Conservation (phyloP, 92 coral and sea anemone species). For the Epizoanthus stellaris region DNA sequence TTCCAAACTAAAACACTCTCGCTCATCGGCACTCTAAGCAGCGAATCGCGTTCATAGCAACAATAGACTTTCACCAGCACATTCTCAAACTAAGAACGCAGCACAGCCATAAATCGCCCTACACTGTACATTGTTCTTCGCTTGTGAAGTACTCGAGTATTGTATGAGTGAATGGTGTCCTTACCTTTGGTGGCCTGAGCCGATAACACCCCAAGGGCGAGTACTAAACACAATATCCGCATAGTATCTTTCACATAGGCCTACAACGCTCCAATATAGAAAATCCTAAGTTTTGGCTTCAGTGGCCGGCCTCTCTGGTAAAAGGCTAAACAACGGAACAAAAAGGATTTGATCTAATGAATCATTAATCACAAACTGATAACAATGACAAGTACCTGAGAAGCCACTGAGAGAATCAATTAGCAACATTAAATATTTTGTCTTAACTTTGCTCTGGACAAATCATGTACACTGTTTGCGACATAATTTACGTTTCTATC, state of each 20-base stretch:
- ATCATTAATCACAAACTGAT: slow-evolving; percentile 69
- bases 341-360: slow-evolving; percentile 76
- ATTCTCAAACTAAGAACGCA: slow-evolving; percentile 6
- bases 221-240: slow-evolving; percentile 16
- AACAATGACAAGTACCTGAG: slow-evolving; percentile 89
- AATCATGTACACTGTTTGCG: slow-evolving; percentile 1
- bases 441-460: slow-evolving; percentile 2
- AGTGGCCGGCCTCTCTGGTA: slow-evolving; percentile 46
- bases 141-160: not conserved
- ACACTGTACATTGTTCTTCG: not conserved
- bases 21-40: not conserved
- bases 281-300: slow-evolving; percentile 32
- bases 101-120: not conserved
- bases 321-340: slow-evolving; percentile 71
- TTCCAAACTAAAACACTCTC: not conserved
- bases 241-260: slow-evolving; percentile 31
- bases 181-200: slow-evolving; percentile 19
- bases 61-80: not conserved
- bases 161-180: not conserved
- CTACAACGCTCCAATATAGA: slow-evolving; percentile 18
- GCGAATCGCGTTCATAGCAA: not conserved
- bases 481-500: slow-evolving; percentile 4
- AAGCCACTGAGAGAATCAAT: slow-evolving; percentile 61
- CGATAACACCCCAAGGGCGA: slow-evolving; percentile 16
- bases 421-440: slow-evolving; percentile 53